Conservation (phyloP, 2,888 invertebrate species). For the Adelphocoris suturalis region DNA sequence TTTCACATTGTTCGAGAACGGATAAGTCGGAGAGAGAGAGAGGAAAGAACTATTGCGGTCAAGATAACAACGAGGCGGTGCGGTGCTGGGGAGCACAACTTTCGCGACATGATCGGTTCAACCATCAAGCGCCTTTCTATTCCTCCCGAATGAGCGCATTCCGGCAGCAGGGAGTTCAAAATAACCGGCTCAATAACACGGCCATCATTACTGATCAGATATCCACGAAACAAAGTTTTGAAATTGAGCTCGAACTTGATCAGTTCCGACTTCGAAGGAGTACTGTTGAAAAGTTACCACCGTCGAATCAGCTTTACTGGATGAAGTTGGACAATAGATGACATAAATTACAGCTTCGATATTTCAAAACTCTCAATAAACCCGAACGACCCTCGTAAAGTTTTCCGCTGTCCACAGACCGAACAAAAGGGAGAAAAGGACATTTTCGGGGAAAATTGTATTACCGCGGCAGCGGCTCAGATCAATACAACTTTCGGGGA, state of each 20-base stretch:
- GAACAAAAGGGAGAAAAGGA: background rate
- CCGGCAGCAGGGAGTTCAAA: background rate
- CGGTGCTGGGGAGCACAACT: background rate
- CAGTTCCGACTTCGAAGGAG: too few relatives aligned
- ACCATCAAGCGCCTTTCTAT: slow-evolving; percentile 8
- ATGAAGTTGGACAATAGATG: too few relatives aligned
- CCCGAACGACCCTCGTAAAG: too few relatives aligned
- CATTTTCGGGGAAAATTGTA: slow-evolving; percentile 4
- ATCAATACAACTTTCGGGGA: slow-evolving; percentile 30
- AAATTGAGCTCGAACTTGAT: too few relatives aligned
- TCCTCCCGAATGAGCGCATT: background rate
- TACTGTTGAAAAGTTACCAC: too few relatives aligned
- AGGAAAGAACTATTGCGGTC: background rate
- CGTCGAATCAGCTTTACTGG: too few relatives aligned
- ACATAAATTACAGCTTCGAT: too few relatives aligned
- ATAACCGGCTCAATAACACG: too few relatives aligned
- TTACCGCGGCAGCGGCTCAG: background rate
- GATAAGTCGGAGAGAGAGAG: background rate
- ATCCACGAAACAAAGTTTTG: too few relatives aligned
- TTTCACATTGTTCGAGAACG: slow-evolving; percentile 17
- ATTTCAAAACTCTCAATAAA: too few relatives aligned
- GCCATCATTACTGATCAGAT: too few relatives aligned
- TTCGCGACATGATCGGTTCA: slow-evolving; percentile 7
- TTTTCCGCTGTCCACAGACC: background rate
- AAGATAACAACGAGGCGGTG: background rate